Evolutionary conservation across 2,113 vertebrate species (phyloP).

Genomic region (Myiozetetes cayanensis): DNA sequence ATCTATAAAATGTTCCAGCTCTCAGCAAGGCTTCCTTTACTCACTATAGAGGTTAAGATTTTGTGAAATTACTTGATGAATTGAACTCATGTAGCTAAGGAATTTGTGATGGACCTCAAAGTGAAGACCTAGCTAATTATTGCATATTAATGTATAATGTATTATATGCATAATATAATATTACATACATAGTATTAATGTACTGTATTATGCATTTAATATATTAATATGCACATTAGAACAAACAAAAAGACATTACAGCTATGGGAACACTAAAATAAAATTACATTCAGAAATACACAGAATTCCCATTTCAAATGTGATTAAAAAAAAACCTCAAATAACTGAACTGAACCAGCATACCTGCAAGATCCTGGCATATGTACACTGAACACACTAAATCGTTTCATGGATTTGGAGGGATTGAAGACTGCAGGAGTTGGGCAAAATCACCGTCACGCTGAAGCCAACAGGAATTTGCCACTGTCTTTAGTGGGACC

Average conservation of each 20-base stretch:
- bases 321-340: background rate
- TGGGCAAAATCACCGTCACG: background rate
- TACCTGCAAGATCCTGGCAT: background rate
- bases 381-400: background rate
- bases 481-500: no score
- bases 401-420: background rate
- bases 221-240: background rate
- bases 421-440: background rate
- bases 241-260: background rate
- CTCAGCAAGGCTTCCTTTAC: constrained; percentile 22
- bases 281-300: background rate
- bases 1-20: constrained; percentile 38
- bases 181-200: background rate
- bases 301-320: background rate
- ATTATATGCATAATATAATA: background rate
- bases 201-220: background rate
- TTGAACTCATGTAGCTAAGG: background rate
- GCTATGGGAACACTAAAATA: background rate
- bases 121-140: background rate
- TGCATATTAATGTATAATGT: background rate
- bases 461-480: background rate
- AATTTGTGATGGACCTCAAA: background rate
- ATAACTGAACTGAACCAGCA: background rate
- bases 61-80: background rate
- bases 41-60: background rate